phyloP scores from a whole-genome alignment of 2,113 vertebrate species.

The Heterotilapia buettikoferi region DNA sequence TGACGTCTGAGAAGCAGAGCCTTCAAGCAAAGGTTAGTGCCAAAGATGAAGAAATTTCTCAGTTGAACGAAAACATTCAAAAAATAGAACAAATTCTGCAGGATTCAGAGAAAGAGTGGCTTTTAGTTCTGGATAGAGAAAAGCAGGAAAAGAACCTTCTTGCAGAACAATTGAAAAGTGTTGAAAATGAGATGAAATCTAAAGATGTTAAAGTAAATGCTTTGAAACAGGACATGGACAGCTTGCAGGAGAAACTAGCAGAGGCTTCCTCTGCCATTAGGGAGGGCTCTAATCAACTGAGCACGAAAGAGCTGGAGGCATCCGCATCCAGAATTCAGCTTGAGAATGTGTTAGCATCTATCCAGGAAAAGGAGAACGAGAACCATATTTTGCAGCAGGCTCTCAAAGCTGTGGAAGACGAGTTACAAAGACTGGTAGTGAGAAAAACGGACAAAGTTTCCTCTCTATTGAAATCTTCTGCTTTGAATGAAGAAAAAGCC shows the following conservation, averaged over 20 bases:
- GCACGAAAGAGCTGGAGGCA: conserved; percentile 55
- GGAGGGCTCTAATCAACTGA: conserved; percentile 65
- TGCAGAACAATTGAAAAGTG: conserved; percentile 63
- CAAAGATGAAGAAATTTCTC: conserved; percentile 72
- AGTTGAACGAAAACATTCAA: conserved; percentile 68
- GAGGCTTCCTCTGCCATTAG: conserved; percentile 62
- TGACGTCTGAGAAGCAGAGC: conserved; percentile 72
- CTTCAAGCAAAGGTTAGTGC: conserved; percentile 87
- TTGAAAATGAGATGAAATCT: conserved; percentile 71
- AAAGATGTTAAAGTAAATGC: conserved; percentile 76
- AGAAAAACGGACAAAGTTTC: conserved; percentile 33
- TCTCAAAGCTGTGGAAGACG: conserved; percentile 64
- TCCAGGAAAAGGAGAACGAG: conserved; percentile 72
- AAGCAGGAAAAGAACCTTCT: conserved; percentile 70
- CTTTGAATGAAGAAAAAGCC: conserved; percentile 14
- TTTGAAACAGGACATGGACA: conserved; percentile 76
- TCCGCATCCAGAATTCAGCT: conserved; percentile 64
- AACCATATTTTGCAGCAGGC: conserved; percentile 47
- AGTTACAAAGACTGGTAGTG: conserved; percentile 50
- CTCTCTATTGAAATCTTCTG: conserved; percentile 9
- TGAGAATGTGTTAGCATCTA: conserved; percentile 64
- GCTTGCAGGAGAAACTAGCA: conserved; percentile 71
- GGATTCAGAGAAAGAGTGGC: conserved; percentile 79
- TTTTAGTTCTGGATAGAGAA: conserved; percentile 74
- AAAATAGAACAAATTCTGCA: conserved; percentile 75